Percentiles rank a stretch among this genome's conserved stretches.
These are phyloP conservation scores for Lasioglossum marginatum DNA, from an alignment of 2,888 invertebrate species.

Conservation along the genomic window DNA sequence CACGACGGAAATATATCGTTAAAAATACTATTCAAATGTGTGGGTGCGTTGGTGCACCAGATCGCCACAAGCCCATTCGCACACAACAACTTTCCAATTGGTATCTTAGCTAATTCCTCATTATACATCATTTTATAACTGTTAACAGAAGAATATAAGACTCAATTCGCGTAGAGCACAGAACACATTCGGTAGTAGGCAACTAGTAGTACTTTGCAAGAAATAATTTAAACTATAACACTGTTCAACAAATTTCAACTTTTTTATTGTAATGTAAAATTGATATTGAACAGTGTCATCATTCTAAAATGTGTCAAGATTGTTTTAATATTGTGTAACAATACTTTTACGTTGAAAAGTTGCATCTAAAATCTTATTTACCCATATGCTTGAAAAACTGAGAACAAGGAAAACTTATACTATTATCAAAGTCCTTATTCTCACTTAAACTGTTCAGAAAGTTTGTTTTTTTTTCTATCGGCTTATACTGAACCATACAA, in stretches of 20 bases:
- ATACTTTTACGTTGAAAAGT: constrained; percentile 53
- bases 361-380: constrained; percentile 64
- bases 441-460: constrained; percentile 60
- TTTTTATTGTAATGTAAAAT: not conserved
- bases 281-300: not conserved
- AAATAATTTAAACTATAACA: not conserved
- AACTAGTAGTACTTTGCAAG: not conserved
- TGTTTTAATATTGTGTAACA: constrained; percentile 30
- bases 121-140: constrained; percentile 94
- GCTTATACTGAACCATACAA: constrained; percentile 60
- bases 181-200: constrained; percentile 14
- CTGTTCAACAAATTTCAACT: not conserved
- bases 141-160: constrained; percentile 58
- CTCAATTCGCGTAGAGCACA: constrained; percentile 1
- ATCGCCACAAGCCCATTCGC: constrained; percentile 90
- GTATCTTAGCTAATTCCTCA: constrained; percentile 89
- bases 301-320: constrained; percentile 14
- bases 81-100: constrained; percentile 88
- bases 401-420: constrained; percentile 65
- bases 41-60: constrained; percentile 96
- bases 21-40: constrained; percentile 89
- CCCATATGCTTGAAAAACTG: constrained; percentile 57
- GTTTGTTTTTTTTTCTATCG: constrained; percentile 47
- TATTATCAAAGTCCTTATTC: constrained; percentile 63
- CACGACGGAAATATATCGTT: constrained; percentile 92